Evolutionary conservation across 2,888 invertebrate genomes (phyloP).

Genomic region (Sthenelais limicola): DNA sequence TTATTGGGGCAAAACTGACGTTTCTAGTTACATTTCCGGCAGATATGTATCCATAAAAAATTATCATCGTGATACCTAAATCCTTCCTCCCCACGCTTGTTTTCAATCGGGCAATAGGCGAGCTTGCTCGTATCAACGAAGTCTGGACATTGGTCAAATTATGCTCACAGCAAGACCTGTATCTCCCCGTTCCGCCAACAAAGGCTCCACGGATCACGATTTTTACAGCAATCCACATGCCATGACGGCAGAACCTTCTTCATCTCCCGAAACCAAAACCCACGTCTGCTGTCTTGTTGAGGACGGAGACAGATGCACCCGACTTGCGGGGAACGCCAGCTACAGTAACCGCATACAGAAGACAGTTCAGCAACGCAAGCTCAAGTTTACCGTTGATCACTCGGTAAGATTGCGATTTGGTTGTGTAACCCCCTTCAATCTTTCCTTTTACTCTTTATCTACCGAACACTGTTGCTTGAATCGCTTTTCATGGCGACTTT

Average conservation of each 20-base stretch:
- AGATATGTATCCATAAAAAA: background rate
- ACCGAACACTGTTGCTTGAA: no score
- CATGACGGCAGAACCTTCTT: constrained; percentile 9
- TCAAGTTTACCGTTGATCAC: constrained; percentile 89
- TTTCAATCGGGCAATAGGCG: no score
- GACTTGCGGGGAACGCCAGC: constrained; percentile 93
- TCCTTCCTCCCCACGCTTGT: no score
- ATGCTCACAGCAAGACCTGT: constrained; percentile 24
- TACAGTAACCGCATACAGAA: constrained; percentile 98
- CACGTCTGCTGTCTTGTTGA: constrained; percentile 53
- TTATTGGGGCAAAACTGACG: background rate
- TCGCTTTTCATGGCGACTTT: no score
- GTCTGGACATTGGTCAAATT: no score
- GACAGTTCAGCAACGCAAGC: constrained; percentile 90
- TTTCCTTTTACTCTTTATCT: no score
- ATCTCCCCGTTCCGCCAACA: constrained; percentile 15
- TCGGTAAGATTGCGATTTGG: no score
- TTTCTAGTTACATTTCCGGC: background rate
- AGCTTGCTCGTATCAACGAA: no score
- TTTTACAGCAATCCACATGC: constrained; percentile 28
- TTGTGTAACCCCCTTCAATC: no score
- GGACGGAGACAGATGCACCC: constrained; percentile 61
- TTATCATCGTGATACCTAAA: no score
- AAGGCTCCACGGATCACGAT: constrained; percentile 15
- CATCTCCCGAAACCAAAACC: constrained; percentile 27